Evolutionary conservation across 1,140 invertebrate species (phyloP).

Genomic region (Zaprionus ghesquierei): DNA sequence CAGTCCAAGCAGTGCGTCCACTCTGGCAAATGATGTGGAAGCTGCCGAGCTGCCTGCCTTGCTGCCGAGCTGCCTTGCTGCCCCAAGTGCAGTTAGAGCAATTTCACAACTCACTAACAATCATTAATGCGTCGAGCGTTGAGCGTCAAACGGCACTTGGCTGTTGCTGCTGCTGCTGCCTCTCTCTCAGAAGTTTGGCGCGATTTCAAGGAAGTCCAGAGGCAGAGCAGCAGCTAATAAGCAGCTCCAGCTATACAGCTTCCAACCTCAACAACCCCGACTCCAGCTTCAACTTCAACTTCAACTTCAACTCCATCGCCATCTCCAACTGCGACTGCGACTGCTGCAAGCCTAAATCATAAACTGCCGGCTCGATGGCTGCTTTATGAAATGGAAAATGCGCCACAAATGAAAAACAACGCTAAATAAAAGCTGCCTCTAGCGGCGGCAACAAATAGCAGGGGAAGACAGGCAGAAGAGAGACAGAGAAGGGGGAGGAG

Average conservation of each 20-base stretch:
- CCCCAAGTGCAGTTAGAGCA: constrained; percentile 78
- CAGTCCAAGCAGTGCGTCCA: constrained; percentile 17
- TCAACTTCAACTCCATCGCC: not conserved
- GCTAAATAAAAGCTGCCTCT: constrained; percentile 39
- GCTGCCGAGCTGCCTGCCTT: constrained; percentile 30
- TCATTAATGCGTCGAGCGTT: constrained; percentile 72
- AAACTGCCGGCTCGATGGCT: constrained; percentile 65
- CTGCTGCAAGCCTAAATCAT: constrained; percentile 73
- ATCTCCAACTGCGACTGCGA: constrained; percentile 1
- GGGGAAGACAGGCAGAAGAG: not conserved
- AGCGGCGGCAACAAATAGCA: not conserved
- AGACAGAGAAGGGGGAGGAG: not conserved
- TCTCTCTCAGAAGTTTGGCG: constrained; percentile 44
- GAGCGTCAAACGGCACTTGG: constrained; percentile 52
- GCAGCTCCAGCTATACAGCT: constrained; percentile 47
- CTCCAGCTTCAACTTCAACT: constrained; percentile 5
- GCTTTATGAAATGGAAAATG: constrained; percentile 80
- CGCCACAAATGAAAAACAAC: constrained; percentile 68
- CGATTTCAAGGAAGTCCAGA: constrained; percentile 58
- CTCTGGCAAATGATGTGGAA: constrained; percentile 71
- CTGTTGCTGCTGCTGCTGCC: not conserved
- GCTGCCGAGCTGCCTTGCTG: constrained; percentile 21
- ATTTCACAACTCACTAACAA: constrained; percentile 81
- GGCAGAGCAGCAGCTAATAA: constrained; percentile 61
- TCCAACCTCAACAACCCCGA: not conserved